phyloP scores from a whole-genome alignment of 2,113 vertebrate genomes.

The Phalacrocorax aristotelis region DNA sequence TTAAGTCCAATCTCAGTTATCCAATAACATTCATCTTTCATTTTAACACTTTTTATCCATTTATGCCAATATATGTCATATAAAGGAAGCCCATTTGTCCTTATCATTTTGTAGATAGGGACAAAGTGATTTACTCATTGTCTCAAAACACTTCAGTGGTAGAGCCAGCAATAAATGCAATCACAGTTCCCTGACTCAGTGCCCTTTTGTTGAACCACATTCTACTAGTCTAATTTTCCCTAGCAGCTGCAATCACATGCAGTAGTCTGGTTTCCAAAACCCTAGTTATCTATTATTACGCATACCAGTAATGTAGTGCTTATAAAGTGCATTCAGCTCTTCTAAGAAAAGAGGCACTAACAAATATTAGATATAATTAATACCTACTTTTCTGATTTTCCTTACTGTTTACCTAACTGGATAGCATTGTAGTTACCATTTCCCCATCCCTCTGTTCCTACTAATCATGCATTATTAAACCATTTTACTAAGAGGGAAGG shows the following conservation, averaged over 20 bases:
- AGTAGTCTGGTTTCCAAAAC: background rate
- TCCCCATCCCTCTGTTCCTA: background rate
- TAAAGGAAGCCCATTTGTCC: background rate
- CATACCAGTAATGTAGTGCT: background rate
- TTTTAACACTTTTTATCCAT: background rate
- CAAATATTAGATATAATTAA: background rate
- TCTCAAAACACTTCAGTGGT: background rate
- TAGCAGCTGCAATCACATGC: background rate
- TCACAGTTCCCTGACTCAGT: background rate
- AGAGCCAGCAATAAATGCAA: background rate
- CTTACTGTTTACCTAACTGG: background rate
- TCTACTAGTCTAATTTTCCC: background rate
- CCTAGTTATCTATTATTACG: background rate
- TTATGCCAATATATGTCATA: background rate
- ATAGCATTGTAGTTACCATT: background rate
- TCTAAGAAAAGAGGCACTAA: background rate
- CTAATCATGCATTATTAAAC: background rate
- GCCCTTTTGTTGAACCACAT: background rate
- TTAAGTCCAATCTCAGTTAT: background rate
- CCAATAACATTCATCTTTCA: background rate
- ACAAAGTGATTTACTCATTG: background rate
- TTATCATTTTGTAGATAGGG: background rate
- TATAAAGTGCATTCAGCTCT: background rate
- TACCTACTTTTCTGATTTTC: background rate
- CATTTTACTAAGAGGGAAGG: background rate